Conservation (phyloP, 2,113 vertebrate genomes). For the Salvator merianae region DNA sequence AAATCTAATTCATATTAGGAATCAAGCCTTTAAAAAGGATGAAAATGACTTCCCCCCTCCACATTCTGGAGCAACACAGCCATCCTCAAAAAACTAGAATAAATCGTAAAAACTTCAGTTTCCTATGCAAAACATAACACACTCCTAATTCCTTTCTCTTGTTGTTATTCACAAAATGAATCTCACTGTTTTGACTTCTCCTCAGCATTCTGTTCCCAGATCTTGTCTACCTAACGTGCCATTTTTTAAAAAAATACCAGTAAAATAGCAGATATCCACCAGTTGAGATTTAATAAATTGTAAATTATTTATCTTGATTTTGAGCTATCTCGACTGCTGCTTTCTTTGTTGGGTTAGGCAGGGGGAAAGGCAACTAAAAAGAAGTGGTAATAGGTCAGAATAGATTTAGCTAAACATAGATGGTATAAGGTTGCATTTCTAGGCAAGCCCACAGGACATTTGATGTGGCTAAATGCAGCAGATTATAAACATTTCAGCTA, state of each 20-base stretch:
- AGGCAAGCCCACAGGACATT: too few relatives aligned
- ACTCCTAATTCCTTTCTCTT: neutral
- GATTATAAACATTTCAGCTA: too few relatives aligned
- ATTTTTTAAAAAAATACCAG: neutral
- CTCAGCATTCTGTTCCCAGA: neutral
- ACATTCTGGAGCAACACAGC: slow-evolving; percentile 36
- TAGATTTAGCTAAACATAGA: too few relatives aligned
- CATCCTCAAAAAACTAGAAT: slow-evolving; percentile 5
- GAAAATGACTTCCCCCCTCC: neutral
- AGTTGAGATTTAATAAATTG: neutral
- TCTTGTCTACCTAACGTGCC: neutral
- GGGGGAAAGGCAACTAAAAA: too few relatives aligned
- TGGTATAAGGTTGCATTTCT: too few relatives aligned
- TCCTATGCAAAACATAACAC: neutral
- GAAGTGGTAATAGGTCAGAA: too few relatives aligned
- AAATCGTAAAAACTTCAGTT: neutral
- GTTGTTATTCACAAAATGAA: neutral
- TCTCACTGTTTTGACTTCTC: slow-evolving; percentile 14
- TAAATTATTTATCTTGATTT: neutral
- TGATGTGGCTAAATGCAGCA: too few relatives aligned
- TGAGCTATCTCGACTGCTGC: too few relatives aligned
- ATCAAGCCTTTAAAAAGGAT: slow-evolving; percentile 25
- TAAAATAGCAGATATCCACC: neutral
- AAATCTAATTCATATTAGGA: slow-evolving; percentile 55
- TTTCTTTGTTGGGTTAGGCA: too few relatives aligned